Base-by-base conservation (phyloP, 2,113 vertebrate genomes). In the Corythoichthys intestinalis region DNA sequence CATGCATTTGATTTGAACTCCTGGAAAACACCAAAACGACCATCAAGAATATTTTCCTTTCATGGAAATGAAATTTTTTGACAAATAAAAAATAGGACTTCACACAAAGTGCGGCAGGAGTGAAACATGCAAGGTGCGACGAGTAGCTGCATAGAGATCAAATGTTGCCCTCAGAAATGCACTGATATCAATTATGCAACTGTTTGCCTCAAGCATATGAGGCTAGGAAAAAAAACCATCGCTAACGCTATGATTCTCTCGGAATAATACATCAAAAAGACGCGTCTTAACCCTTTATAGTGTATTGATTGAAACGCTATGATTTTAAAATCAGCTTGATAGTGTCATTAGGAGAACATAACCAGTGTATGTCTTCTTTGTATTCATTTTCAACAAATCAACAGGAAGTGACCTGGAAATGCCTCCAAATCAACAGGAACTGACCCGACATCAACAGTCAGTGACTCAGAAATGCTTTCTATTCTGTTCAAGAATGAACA, bases 101-200 rank as follows among this genome's bases (percentile, higher is more conserved):
- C 15, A 6, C 58, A 28, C 50, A 53, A 53, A 56, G 20, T 28
- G 59, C 59, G 44, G 17, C 38, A 20, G 41, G 46, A 63, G 28
- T 63, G 61, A 63, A 63, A n/a, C 61, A 63, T 63, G 61, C 61
- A 8, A 63, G 41, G 61, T 63, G 20, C 17, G n/a, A 44, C 8
- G 39, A 62, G 39, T 20, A 17, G 28, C 44, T 34, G 61, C 44
- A 63, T 63, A 47, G 61, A 63, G 11, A 62, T 62, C 39, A 46
- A 62, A 47, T 34, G 39, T 44, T 61, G 39, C 39, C 59, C 17
- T 61, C 39, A 20, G 39, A 61, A 61, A 61, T 20, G 39, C 59
- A 61, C 39, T 61, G 59, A 62, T 41, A 47, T 63, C 61, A 48
- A 47, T 34, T 34, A 63, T 46, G 47, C 61, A 46, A 20, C 44